A percentile compares a stretch with the other conserved stretches of the same genome.
These are phyloP conservation scores for Drosophila neonasuta DNA, from an alignment of 2,888 invertebrate species.

Conservation along the genomic window DNA sequence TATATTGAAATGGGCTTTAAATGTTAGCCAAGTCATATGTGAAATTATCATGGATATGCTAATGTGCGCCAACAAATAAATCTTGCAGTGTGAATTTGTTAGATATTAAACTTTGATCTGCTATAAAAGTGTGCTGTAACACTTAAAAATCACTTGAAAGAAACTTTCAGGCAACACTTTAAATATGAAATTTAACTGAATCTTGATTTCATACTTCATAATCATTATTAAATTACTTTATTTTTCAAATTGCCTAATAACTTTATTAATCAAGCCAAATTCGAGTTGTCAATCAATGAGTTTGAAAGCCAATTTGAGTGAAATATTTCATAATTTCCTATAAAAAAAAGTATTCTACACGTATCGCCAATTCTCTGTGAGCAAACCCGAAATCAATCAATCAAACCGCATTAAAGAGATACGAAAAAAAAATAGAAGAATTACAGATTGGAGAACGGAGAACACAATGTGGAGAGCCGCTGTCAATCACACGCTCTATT, in stretches of 20 bases:
- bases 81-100: slow-evolving; percentile 9
- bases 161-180: too few relatives aligned
- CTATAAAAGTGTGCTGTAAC: not conserved
- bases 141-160: not conserved
- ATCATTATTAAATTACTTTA: too few relatives aligned
- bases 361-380: slow-evolving; percentile 56
- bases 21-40: slow-evolving; percentile 15
- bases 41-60: slow-evolving; percentile 43
- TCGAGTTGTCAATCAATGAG: slow-evolving; percentile 59
- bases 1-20: slow-evolving; percentile 33
- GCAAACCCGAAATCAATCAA: slow-evolving; percentile 62
- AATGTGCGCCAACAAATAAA: slow-evolving; percentile 25
- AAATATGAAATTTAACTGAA: too few relatives aligned
- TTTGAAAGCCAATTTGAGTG: slow-evolving; percentile 45
- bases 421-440: slow-evolving; percentile 26
- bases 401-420: slow-evolving; percentile 64
- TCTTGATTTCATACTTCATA: too few relatives aligned
- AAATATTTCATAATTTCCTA: slow-evolving; percentile 54
- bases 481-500: slow-evolving; percentile 78
- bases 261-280: slow-evolving; percentile 35
- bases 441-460: slow-evolving; percentile 28
- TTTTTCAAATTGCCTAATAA: slow-evolving; percentile 15
- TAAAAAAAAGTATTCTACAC: slow-evolving; percentile 23
- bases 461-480: slow-evolving; percentile 41
- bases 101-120: not conserved